Conservation (phyloP, 1,140 invertebrate genomes). For the Vanessa atalanta region DNA sequence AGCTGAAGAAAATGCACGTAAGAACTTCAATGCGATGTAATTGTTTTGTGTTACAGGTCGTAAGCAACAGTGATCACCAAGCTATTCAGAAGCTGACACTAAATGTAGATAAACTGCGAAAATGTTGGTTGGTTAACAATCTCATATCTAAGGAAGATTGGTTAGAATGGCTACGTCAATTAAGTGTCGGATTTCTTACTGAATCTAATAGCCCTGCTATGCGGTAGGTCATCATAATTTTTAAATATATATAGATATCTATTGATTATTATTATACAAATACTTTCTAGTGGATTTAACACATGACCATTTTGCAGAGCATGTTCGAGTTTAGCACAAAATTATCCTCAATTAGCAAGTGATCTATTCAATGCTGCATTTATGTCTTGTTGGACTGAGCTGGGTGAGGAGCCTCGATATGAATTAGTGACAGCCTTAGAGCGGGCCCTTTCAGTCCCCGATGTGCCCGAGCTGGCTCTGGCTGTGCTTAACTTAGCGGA, state of each 20-base stretch:
- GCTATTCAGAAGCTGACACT: conserved; percentile 89
- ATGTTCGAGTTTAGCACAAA: conserved; percentile 95
- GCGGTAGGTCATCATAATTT: conserved; percentile 63
- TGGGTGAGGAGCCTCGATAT: conserved; percentile 90
- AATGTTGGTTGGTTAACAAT: conserved; percentile 92
- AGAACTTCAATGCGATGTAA: conserved; percentile 7
- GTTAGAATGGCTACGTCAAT: conserved; percentile 96
- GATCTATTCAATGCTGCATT: conserved; percentile 99
- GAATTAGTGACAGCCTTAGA: conserved; percentile 94
- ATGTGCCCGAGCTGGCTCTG: conserved; percentile 97
- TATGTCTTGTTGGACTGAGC: conserved; percentile 98
- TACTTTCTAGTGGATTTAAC: not conserved
- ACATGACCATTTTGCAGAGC: conserved; percentile 81
- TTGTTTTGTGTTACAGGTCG: conserved; percentile 55
- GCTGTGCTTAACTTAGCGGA: conserved; percentile 98
- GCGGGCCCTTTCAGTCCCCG: conserved; percentile 93
- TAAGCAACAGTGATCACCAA: conserved; percentile 83
- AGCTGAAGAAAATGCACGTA: not conserved
- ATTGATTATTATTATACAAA: not conserved
- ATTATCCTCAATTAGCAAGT: conserved; percentile 94
- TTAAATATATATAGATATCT: not conserved
- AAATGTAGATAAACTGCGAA: conserved; percentile 90
- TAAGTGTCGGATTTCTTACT: conserved; percentile 97
- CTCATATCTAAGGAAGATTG: conserved; percentile 98
- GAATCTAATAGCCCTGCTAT: conserved; percentile 98